These are phyloP conservation scores for Chromis chromis DNA, from an alignment of 2,797 vertebrate species.

Conservation along the genomic window DNA sequence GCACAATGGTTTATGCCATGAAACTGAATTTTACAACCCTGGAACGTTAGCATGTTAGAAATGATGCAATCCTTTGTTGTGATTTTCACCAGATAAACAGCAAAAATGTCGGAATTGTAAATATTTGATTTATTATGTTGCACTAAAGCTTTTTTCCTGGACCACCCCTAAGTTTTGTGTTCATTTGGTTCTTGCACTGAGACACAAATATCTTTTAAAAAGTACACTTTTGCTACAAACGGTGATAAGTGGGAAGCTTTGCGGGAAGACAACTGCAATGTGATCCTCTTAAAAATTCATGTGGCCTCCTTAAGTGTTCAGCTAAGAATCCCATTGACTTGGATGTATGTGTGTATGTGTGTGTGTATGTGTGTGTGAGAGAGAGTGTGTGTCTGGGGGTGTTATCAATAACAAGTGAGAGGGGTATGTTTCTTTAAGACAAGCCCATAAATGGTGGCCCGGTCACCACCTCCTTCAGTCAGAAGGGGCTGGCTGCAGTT, in stretches of 20 bases:
- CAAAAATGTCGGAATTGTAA: no score
- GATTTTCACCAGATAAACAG: not conserved
- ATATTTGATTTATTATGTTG: not conserved
- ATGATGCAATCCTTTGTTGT: no score
- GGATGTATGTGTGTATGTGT: slow-evolving; percentile 31
- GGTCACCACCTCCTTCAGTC: slow-evolving; percentile 92
- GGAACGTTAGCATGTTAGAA: no score
- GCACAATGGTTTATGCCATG: no score
- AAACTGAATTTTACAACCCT: no score
- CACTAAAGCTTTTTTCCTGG: not conserved
- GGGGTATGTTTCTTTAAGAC: slow-evolving; percentile 96
- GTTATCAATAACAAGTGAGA: slow-evolving; percentile 93
- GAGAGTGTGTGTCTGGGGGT: slow-evolving; percentile 43
- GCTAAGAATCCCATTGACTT: slow-evolving; percentile 23
- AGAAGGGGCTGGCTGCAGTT: slow-evolving; percentile 91
- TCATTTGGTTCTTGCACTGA: not conserved
- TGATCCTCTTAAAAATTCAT: slow-evolving; percentile 28
- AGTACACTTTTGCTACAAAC: not conserved
- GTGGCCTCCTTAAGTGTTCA: slow-evolving; percentile 32
- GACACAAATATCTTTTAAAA: not conserved
- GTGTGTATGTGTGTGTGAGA: slow-evolving; percentile 28
- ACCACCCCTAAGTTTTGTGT: not conserved
- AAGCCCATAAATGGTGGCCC: slow-evolving; percentile 95
- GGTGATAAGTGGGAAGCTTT: not conserved
- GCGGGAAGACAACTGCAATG: slow-evolving; percentile 15